A percentile compares a stretch with the other conserved stretches of the same genome.
These are phyloP conservation scores for Apteryx owenii DNA, from an alignment of 2,113 vertebrate genomes.

Conservation along the genomic window DNA sequence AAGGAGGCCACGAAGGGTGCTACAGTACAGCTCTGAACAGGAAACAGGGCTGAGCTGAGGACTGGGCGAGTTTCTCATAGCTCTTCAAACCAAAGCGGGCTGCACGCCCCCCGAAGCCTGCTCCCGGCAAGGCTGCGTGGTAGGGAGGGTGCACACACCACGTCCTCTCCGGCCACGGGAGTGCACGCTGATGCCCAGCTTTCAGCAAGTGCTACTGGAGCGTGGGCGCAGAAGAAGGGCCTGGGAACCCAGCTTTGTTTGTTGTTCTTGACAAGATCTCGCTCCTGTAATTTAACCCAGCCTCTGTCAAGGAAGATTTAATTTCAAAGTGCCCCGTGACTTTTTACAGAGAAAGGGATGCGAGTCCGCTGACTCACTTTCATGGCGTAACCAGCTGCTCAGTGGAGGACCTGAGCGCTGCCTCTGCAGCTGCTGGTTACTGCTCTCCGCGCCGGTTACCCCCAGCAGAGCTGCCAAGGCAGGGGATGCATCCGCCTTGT, in stretches of 20 bases:
- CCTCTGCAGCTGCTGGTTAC: not conserved
- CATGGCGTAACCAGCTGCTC: not conserved
- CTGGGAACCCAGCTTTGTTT: accelerated
- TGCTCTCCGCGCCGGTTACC: not conserved
- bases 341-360: not conserved
- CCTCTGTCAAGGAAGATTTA: not conserved
- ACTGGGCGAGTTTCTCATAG: accelerated
- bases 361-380: not conserved
- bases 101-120: too few species aligned
- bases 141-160: too few species aligned
- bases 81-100: not conserved
- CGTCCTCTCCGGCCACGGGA: too few species aligned
- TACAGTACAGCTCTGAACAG: accelerated
- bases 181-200: too few species aligned
- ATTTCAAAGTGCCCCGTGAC: not conserved
- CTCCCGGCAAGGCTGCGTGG: not conserved
- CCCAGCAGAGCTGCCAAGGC: not conserved
- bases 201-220: accelerated
- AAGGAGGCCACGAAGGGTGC: accelerated
- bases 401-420: too few species aligned
- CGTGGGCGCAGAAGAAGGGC: not conserved
- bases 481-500: accelerated
- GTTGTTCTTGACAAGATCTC: not conserved
- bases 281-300: not conserved
- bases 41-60: accelerated